Percentiles rank a stretch among this genome's conserved stretches.
Conservation (phyloP, 2,113 vertebrate genomes). For the Leucopsar rothschildi region DNA sequence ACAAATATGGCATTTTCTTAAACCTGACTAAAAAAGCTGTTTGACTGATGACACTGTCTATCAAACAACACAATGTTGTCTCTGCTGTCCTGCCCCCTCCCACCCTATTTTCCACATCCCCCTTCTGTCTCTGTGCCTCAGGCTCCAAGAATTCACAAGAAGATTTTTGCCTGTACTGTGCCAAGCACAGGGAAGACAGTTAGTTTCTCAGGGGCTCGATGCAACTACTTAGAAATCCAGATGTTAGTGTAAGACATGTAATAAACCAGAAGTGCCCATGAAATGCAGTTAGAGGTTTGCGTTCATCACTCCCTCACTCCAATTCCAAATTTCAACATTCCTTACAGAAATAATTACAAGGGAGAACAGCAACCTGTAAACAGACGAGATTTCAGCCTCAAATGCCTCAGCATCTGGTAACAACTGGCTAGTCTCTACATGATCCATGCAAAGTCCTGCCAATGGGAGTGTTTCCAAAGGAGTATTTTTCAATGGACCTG, state of each 20-base stretch:
- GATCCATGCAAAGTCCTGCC: background rate
- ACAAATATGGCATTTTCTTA: background rate
- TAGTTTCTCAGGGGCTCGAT: background rate
- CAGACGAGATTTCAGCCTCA: background rate
- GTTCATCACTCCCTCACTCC: background rate
- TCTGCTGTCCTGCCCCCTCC: background rate
- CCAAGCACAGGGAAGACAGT: background rate
- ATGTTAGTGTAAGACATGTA: background rate
- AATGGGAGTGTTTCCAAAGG: background rate
- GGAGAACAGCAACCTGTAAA: background rate
- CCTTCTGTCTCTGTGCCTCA: background rate
- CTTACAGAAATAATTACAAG: background rate
- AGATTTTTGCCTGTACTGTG: background rate
- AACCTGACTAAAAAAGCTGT: background rate
- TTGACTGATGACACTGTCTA: background rate
- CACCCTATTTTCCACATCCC: background rate
- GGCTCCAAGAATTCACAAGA: background rate
- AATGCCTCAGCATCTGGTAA: background rate
- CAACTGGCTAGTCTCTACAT: background rate
- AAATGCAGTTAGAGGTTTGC: background rate
- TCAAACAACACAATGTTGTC: fast-evolving
- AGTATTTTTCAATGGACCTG: background rate
- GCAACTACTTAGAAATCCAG: background rate
- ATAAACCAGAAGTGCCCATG: background rate
- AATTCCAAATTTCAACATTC: background rate